phyloP scores from a whole-genome alignment of 2,888 invertebrate species.

The Palloptera scutellata region DNA sequence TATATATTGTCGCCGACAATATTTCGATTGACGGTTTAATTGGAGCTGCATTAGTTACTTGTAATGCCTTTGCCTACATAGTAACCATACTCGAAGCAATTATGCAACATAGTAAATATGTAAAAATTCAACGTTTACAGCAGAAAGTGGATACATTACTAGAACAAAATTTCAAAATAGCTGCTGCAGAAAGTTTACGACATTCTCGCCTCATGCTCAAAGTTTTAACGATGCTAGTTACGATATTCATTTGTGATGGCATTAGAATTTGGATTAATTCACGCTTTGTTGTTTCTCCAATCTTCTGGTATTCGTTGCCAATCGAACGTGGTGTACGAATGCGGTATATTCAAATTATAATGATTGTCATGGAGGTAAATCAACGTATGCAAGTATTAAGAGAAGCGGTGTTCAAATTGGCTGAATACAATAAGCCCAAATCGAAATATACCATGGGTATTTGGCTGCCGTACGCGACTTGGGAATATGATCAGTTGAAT shows the following conservation, averaged over 20 bases:
- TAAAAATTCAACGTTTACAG: conserved; percentile 11
- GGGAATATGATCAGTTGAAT: conserved; percentile 43
- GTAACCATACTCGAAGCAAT: conserved; percentile 18
- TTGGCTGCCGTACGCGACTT: conserved; percentile 46
- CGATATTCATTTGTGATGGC: conserved; percentile 14
- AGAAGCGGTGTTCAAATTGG: conserved; percentile 7
- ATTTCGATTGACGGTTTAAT: conserved; percentile 19
- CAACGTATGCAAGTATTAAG: conserved; percentile 22
- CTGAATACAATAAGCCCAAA: conserved; percentile 13
- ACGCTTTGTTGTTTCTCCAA: conserved; percentile 3
- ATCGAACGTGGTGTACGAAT: conserved; percentile 3
- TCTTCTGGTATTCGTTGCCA: conserved; percentile 18
- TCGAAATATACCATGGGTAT: conserved; percentile 33
- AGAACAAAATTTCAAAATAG: conserved; percentile 4
- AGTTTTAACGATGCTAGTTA: not conserved
- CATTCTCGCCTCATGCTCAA: not conserved
- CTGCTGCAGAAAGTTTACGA: not conserved
- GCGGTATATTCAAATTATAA: conserved; percentile 49
- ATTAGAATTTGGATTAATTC: conserved; percentile 12
- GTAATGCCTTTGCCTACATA: conserved; percentile 9
- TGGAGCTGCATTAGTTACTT: conserved; percentile 22
- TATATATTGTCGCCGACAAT: not conserved
- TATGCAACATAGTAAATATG: not conserved
- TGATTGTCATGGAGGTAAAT: conserved; percentile 36
- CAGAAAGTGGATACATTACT: conserved; percentile 23